Evolutionary conservation across 1,140 invertebrate genomes (phyloP), one percentile per base, ranked within the genome.

Genomic region (Caenorhabditis remanei): DNA sequence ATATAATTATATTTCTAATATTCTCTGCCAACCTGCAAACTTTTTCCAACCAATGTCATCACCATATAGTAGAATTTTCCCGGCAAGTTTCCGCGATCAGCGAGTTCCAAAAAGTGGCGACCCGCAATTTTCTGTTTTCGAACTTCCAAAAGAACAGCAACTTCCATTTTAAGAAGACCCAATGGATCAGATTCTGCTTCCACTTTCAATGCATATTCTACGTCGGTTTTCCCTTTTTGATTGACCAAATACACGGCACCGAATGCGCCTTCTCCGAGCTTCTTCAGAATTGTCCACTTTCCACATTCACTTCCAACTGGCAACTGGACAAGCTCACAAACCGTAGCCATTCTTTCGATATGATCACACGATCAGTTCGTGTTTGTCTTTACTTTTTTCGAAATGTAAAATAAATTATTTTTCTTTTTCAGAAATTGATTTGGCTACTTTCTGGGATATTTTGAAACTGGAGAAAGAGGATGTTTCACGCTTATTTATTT

Each of bases 251-350:
- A 90, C 13, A 90, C 90, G 5, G 90, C 90, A n/a, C 89, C 89
- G 63, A 90, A 91, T 7, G 82, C 86, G 3, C 90, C 90, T 75
- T 90, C 90, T 32, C 90, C 90, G 8, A 90, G 86, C 82, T 90
- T 90, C 56, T 91, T 90, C 46, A 86, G 48, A 75, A 90, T 85
- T 32, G 58, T 86, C 90, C 90, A 90, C 41, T 86, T 71, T 79
- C 79, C 85, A 40, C 67, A 71, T 79, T 86, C 67, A 71, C 85
- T 71, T 79, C 85, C 85, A 48, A 55, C 63, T 43, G 67, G 67
- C 63, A 86, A 63, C 85, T 86, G 85, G 61, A 86, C 61, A 71
- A 86, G 85, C 50, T 86, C 85, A 63, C 85, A 95, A 95, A 91
- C 96, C 19, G 71, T 79, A 79, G 43, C 71, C 71, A 79, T 79